A percentile compares a stretch with the other conserved stretches of the same genome.
Conservation (phyloP, 2,113 vertebrate species). For the Paratilapia polleni region DNA sequence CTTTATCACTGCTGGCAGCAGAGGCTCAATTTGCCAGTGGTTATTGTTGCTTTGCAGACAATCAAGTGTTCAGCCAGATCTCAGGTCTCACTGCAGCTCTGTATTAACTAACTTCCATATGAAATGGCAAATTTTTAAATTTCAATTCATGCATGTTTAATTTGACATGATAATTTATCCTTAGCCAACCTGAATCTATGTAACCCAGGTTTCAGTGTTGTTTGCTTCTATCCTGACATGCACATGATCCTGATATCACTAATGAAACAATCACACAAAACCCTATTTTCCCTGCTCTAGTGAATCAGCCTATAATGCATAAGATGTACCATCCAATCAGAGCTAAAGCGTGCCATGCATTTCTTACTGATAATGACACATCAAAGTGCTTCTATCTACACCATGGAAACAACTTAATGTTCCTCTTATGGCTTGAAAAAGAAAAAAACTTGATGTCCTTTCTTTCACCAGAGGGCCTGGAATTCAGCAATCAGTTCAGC, state of each 20-base stretch:
- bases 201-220: not conserved
- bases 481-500: constrained; percentile 68
- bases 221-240: constrained; percentile 1
- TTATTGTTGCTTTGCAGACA: constrained; percentile 53
- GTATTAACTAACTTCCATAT: not conserved
- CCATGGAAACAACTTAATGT: constrained; percentile 18
- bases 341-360: not conserved
- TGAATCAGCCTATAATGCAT: not conserved
- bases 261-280: constrained; percentile 16
- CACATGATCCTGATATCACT: not conserved
- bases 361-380: constrained; percentile 31
- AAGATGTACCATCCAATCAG: constrained; percentile 8
- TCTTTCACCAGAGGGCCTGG: constrained; percentile 35
- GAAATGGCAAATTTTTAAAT: not conserved
- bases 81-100: constrained; percentile 7
- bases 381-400: constrained; percentile 29
- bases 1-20: constrained; percentile 43
- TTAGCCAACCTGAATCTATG: not conserved
- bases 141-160: not conserved
- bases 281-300: not conserved
- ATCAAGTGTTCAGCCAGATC: constrained; percentile 25
- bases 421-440: not conserved
- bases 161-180: not conserved
- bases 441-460: constrained; percentile 35
- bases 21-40: constrained; percentile 39